Base-by-base conservation (phyloP, 2,113 vertebrate species). In the Scophthalmus maximus region DNA sequence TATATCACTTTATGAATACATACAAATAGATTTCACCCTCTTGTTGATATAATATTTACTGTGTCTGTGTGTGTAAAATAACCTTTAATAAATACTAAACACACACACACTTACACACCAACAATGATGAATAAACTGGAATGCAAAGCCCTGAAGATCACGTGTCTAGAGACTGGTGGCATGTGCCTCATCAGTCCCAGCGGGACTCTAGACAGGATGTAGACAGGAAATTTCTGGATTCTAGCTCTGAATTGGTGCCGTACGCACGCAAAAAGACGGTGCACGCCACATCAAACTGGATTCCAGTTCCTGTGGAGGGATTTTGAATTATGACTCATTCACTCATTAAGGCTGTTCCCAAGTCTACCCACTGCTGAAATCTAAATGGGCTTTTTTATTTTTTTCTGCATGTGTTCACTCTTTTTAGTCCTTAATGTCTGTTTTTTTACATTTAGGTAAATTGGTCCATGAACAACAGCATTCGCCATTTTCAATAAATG, bases 321-420 rank as follows among this genome's bases (percentile, higher is more conserved):
- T 77, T 84, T 71, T 44, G 68, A 82, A 76, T 76, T 49, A 80
- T 89, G 85, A 91, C 78, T 92, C 88, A 84, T 86, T 73, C 74
- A 36, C 69, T 87, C 81, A 87, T 88, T 84, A 84, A 80, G 52
- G 42, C 74, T 72, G 65, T 70, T 89, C 76, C 32, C 73, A 70
- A 83, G 55, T 83, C 70, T 70, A 61, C 80, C 59, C 68, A 62
- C 62, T 3, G 22, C 51, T 83, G 26, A 79, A 86, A 78, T 68
- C 59, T 23, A 69, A 74, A 76, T 30, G 15, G 17, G 0, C 29
- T 51, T 56, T 59, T 57, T 50, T 15, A 14, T 5, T 11, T 10
- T 30, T 27, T 20, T 23, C 27, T 51, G n/a, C n/a, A 27, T 32
- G 11, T 55, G 5, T 32, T 63, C 22, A 46, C 18, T 53, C 18